These are phyloP conservation scores for Adelges cooleyi DNA, from an alignment of 1,140 invertebrate genomes.

Conservation along the genomic window DNA sequence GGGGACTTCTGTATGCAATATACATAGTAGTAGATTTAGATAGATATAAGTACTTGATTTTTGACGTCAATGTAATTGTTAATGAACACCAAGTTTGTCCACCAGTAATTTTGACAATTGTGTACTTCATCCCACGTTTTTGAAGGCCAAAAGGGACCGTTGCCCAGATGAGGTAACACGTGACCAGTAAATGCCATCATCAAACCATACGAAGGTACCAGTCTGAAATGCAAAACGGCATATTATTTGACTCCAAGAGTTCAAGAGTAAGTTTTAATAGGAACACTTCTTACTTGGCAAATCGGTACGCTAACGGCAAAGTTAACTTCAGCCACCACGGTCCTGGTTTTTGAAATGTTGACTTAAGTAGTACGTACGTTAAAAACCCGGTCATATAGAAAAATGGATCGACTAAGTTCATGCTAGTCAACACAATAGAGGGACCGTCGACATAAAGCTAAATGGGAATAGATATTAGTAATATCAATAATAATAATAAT, in stretches of 20 bases:
- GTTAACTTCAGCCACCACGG: not conserved
- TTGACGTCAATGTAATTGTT: not conserved
- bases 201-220: not conserved
- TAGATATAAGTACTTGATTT: not conserved
- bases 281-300: not conserved
- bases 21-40: too few relatives aligned
- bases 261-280: too few relatives aligned
- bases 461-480: too few relatives aligned
- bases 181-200: not conserved
- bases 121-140: not conserved
- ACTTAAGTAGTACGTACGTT: not conserved
- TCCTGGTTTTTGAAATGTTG: not conserved
- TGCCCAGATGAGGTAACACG: not conserved
- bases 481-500: too few relatives aligned
- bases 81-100: not conserved
- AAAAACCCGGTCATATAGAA: not conserved
- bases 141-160: not conserved
- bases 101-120: not conserved
- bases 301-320: not conserved
- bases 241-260: too few relatives aligned
- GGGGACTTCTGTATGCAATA: too few relatives aligned
- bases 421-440: not conserved
- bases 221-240: too few relatives aligned
- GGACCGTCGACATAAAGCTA: too few relatives aligned
- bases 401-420: slow-evolving; percentile 19